Evolutionary conservation across 1,140 invertebrate species (phyloP).

Genomic region (Oncopodura yosiiana): DNA sequence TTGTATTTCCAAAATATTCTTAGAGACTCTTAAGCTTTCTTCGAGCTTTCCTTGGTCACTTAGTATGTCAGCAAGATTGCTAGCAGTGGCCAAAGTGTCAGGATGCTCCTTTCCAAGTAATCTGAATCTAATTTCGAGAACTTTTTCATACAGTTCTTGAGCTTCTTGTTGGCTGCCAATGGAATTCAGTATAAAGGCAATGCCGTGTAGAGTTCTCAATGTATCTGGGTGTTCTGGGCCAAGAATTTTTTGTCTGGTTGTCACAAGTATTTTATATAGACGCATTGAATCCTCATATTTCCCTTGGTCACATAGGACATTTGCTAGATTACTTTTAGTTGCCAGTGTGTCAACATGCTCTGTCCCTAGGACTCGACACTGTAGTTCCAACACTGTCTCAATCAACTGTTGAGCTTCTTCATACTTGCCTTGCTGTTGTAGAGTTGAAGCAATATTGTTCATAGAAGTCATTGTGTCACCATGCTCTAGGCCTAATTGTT

Average conservation of each 20-base stretch:
- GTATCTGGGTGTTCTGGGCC: slow-evolving; percentile 20
- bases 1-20: too few species aligned
- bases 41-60: too few species aligned
- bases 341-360: slow-evolving; percentile 32
- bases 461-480: too few species aligned
- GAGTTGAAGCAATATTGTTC: too few species aligned
- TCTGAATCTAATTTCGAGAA: slow-evolving; percentile 27
- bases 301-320: slow-evolving; percentile 25
- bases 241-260: slow-evolving; percentile 8
- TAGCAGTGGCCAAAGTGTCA: slow-evolving; percentile 22
- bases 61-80: too few species aligned
- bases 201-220: slow-evolving; percentile 14
- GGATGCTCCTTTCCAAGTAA: slow-evolving; percentile 30
- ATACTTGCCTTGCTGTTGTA: slow-evolving; percentile 30
- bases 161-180: slow-evolving; percentile 32
- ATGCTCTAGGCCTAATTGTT: too few species aligned
- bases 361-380: slow-evolving; percentile 33
- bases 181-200: slow-evolving; percentile 13
- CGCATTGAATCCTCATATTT: slow-evolving; percentile 35
- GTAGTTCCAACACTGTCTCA: slow-evolving; percentile 30
- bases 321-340: slow-evolving; percentile 34
- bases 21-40: too few species aligned
- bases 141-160: slow-evolving; percentile 21
- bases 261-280: too few species aligned
- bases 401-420: slow-evolving; percentile 36